Evolutionary conservation across 2,888 invertebrate genomes (phyloP), one percentile per base, ranked within the genome.

Genomic region (Papilio elwesi): DNA sequence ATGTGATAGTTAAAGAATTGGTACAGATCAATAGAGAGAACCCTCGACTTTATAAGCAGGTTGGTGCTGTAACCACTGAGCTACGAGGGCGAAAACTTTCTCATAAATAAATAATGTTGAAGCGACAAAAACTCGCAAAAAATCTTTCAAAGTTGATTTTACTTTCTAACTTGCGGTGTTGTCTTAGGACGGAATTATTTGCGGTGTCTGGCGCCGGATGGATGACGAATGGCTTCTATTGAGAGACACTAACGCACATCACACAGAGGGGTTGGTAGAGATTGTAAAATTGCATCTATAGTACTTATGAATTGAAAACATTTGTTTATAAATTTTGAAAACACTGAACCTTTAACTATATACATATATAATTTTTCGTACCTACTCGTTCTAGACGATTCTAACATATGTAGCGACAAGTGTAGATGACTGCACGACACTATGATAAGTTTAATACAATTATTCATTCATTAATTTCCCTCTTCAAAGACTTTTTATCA

Each of bases 111-210:
- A 57, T 36, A 36, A 57, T 7, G 36, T 15, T 43, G 26, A 0
- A 26, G 6, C 36, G 1, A 49, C 26, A 3, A 59, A 36, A 48
- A 51, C 47, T 48, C 59, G 65, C 51, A 73, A 69, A 73, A 66
- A 69, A 43, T 9, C 13, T 53, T 47, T 16, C 7, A 38, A 67
- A 62, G 11, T 48, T 51, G 47, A 49, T 63, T 73, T 71, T 15
- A 69, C 57, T 71, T 75, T 75, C 73, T 66, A 68, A 69, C 15
- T 65, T 51, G 36, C 68, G 63, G 57, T 75, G 70, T 74, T 74
- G 26, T 70, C 53, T 74, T 74, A 74, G 74, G 74, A 74, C 59
- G 62, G 13, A 59, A 26, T 51, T 74, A 52, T 70, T 70, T 72
- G 72, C 72, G 48, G 63, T 13, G 70, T 48, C 70, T 59, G 72